Base-by-base conservation (phyloP, 2,797 vertebrate species). In the Danio kyathit region DNA sequence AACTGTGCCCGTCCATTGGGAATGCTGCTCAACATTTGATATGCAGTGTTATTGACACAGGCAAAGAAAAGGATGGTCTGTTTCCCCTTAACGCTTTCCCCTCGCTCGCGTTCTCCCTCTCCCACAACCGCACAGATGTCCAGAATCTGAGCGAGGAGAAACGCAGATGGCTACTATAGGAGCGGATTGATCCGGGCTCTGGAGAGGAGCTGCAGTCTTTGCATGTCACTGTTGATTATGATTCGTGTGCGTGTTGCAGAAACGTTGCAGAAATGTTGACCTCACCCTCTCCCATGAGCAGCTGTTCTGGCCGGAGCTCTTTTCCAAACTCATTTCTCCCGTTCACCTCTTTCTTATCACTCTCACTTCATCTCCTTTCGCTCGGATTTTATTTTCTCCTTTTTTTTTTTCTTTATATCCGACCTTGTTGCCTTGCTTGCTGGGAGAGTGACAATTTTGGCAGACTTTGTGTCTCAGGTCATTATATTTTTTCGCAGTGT, bases 101-200 rank as follows among this genome's bases (percentile, higher is more conserved):
- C 69, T 40, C 29, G 59, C 81, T 61, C 79, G 14, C 54, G 52
- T 29, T 51, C 66, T 57, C 54, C 49, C 64, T 60, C 66, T 83
- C 54, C 69, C 75, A 79, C 73, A 67, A 82, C 61, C 83, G 48
- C 82, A 70, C 85, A 87, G 85, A 86, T 88, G 87, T 87, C 82
- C 82, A 78, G 81, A 74, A 44, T 67, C 56, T 57, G 75, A 65
- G 75, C 61, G 59, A 67, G 81, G 83, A 80, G 76, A 74, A 81
- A 83, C 89, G 85, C 92, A 93, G 93, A 94, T 94, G 92, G 91
- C 91, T 93, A 87, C 90, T 91, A 93, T 90, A 93, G 88, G 89
- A 88, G 89, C 85, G 89, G 86, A 90, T 93, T 91, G 92, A 89
- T 92, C 90, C 87, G 76, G 85, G 83, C 83, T 89, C 84, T 66